A percentile compares a stretch with the other conserved stretches of the same genome.
phyloP scores from a whole-genome alignment of 1,140 invertebrate species.

The Lethocerus indicus region DNA sequence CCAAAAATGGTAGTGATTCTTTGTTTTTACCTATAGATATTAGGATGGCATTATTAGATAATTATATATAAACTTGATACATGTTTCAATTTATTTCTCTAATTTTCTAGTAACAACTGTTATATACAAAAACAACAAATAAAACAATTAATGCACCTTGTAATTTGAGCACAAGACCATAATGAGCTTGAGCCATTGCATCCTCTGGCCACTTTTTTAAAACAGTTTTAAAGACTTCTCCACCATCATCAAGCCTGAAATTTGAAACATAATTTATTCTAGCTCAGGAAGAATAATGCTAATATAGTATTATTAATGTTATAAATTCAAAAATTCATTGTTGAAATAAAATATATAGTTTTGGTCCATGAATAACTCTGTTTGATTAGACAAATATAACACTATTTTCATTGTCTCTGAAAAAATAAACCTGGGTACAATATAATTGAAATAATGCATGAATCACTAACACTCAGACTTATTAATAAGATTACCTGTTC shows the following conservation, averaged over 20 bases:
- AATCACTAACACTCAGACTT: background rate
- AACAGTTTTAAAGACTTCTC: conserved; percentile 42
- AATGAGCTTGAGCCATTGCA: conserved; percentile 58
- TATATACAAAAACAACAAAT: background rate
- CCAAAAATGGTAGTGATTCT: conserved; percentile 41
- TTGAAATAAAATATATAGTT: background rate
- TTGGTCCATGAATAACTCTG: background rate
- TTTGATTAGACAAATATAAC: background rate
- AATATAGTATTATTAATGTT: background rate
- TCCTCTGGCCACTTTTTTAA: conserved; percentile 45
- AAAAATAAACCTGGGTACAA: background rate
- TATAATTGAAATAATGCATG: background rate
- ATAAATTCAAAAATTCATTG: background rate
- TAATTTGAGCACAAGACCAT: conserved; percentile 67
- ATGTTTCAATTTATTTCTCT: background rate
- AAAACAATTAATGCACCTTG: conserved; percentile 25
- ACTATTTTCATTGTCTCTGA: background rate
- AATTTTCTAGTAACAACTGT: background rate
- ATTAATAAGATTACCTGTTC: conserved; percentile 35
- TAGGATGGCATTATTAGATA: background rate
- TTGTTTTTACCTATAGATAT: conserved; percentile 29
- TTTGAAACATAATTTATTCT: background rate
- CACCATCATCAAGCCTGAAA: conserved; percentile 42
- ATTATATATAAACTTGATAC: background rate
- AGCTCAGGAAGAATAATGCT: no score